Base-by-base conservation (phyloP, 2,888 invertebrate genomes). In the Apamea epomidion region DNA sequence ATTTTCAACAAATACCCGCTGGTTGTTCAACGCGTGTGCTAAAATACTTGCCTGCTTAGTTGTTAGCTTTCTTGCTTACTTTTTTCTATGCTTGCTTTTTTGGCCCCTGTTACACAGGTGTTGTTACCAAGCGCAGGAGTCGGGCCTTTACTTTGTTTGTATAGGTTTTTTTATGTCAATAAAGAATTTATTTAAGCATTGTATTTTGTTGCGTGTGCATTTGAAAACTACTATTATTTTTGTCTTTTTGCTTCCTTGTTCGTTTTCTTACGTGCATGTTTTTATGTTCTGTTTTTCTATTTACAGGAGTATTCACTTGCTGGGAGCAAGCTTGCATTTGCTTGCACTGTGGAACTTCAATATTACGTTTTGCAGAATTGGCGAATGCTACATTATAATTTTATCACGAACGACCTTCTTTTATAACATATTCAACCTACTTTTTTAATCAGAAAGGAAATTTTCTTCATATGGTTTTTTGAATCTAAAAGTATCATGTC, bases 281-380 rank as follows among this genome's bases (percentile, higher is more conserved):
- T 45, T 76, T 76, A 29, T 18, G 1, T 81, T 42, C 2, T 21
- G 51, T 10, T 42, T 82, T 82, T 74, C 6, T 32, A 21, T 58
- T 60, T 76, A 16, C 60, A 80, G 83, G n/a, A 32, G 37, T 67
- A 42, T 58, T 67, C 65, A 51, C 25, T 4, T 80, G 2, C 48
- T 74, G 14, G n/a, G 25, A 16, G 54, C 21, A 78, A 71, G 45
- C 16, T 54, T 72, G 21, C 32, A 48, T 65, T 29, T 65, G 29
- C 42, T 25, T 67, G n/a, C 21, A 51, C 21, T 51, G n/a, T 48
- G 4, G 48, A 29, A 32, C 21, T 76, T 51, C 5, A 58, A 60
- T 37, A 37, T 80, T 29, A 37, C 10, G 18, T 78, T n/a, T n/a
- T n/a, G n/a, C n/a, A n/a, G n/a, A n/a, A n/a, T n/a, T n/a, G n/a